A percentile compares a stretch with the other conserved stretches of the same genome.
phyloP scores from a whole-genome alignment of 2,888 invertebrate genomes.

The Erebia aethiops region DNA sequence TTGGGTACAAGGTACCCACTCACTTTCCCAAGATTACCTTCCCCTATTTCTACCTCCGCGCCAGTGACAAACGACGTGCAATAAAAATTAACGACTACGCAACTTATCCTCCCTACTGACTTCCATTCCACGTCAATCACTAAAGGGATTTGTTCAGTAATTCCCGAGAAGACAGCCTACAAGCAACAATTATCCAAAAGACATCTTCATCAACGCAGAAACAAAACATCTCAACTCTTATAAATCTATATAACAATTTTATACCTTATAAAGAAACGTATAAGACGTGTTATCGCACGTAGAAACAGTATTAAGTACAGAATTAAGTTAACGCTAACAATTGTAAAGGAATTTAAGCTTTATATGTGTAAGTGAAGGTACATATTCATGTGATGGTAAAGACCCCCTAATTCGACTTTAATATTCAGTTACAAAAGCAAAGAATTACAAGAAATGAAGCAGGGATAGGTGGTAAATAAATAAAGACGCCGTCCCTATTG shows the following conservation, averaged over 20 bases:
- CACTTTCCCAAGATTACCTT: constrained; percentile 14
- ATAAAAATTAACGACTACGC: constrained; percentile 67
- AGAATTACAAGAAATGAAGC: constrained; percentile 81
- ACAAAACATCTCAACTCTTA: constrained; percentile 41
- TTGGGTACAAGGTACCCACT: not conserved
- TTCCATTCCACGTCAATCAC: constrained; percentile 73
- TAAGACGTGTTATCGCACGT: constrained; percentile 48
- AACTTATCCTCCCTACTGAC: constrained; percentile 49
- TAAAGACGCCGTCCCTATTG: constrained; percentile 61
- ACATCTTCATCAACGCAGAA: constrained; percentile 51
- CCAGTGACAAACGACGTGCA: constrained; percentile 55
- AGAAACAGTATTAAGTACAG: constrained; percentile 17
- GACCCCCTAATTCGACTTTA: constrained; percentile 66
- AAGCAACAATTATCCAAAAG: constrained; percentile 78
- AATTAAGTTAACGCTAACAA: constrained; percentile 23
- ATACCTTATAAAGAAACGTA: constrained; percentile 48
- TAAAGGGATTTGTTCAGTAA: constrained; percentile 78
- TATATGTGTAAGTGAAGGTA: constrained; percentile 22
- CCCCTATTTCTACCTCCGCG: constrained; percentile 24
- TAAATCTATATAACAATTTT: constrained; percentile 43
- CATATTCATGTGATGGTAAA: constrained; percentile 14
- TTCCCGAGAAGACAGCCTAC: constrained; percentile 78
- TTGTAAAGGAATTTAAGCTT: constrained; percentile 34
- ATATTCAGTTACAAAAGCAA: constrained; percentile 79
- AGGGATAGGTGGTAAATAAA: constrained; percentile 71